Base-by-base conservation (phyloP, 1,140 invertebrate species). In the Nephila pilipes region DNA sequence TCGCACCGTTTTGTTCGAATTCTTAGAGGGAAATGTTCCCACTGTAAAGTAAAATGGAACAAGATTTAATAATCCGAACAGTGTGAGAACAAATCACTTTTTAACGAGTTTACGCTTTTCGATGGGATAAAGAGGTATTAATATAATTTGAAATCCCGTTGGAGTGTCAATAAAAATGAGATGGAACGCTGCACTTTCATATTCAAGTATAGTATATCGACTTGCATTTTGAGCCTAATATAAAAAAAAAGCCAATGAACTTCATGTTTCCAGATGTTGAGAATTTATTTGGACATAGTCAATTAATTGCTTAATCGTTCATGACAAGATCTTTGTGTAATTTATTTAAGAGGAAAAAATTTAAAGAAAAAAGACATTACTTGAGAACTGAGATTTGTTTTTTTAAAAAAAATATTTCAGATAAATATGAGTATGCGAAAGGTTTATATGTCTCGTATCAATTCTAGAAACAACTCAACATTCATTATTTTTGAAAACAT, bases 21-120 rank as follows among this genome's bases (percentile, higher is more conserved):
- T 32, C 16, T 16, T 32, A 1, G 16, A 22, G 32, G 18, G 25
- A 20, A 32, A 32, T 32, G 18, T 32, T 75, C 18, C 29, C 69
- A 75, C 10, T 16, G 12, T 6, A 29, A 75, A 32, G 32, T 16
- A 16, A 75, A 75, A 75, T 75, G 29, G 69, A 75, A 32, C 69
- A 75, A 32, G 29, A 75, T 32, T 75, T 75, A 75, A 75, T 75
- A 75, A 75, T 75, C 29, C 29, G 25, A 75, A 75, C 25, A 25
- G 29, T 32, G 58, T 60, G 58, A 60, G 29, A 75, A 75, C 29
- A 16, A 75, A 75, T 75, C 29, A 16, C 65, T 75, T 36, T 36
- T 75, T 75, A 75, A 32, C 69, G 69, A 75, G 29, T 32, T 12
- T 16, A 36, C 5, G 32, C 10, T 75, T 36, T 75, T 75, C 32